Evolutionary conservation across 2,113 vertebrate species (phyloP).

Genomic region (Pelmatolapia mariae): DNA sequence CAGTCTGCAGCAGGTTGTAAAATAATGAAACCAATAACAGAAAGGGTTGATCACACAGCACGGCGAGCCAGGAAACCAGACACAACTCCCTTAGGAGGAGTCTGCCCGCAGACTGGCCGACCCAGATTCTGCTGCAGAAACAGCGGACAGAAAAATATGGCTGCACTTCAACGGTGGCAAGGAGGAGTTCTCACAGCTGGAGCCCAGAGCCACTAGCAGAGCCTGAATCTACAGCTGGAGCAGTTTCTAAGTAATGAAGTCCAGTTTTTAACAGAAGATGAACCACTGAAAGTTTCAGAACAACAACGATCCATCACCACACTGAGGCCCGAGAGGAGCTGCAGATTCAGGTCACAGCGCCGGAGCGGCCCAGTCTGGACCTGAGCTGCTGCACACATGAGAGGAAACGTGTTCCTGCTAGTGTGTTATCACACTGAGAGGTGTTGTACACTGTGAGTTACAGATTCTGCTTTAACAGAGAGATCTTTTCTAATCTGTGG

Average conservation of each 20-base stretch:
- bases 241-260: not conserved
- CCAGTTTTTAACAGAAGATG: not conserved
- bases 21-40: not conserved
- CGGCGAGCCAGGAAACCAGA: not conserved
- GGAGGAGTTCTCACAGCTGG: not conserved
- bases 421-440: not conserved
- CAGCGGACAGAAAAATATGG: not conserved
- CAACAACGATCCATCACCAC: not conserved
- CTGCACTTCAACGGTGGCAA: not conserved
- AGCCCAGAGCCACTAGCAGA: not conserved
- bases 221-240: not conserved
- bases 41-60: not conserved
- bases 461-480: not conserved
- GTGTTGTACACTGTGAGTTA: not conserved
- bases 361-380: not conserved
- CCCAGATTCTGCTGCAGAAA: not conserved
- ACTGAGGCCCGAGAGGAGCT: not conserved
- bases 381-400: not conserved
- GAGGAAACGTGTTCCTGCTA: not conserved
- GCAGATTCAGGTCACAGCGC: not conserved
- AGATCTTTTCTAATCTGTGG: not conserved
- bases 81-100: not conserved
- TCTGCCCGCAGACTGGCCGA: not conserved
- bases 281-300: not conserved
- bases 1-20: not conserved